Base-by-base conservation (phyloP, 2,888 invertebrate genomes). In the Toxonevra muliebris region DNA sequence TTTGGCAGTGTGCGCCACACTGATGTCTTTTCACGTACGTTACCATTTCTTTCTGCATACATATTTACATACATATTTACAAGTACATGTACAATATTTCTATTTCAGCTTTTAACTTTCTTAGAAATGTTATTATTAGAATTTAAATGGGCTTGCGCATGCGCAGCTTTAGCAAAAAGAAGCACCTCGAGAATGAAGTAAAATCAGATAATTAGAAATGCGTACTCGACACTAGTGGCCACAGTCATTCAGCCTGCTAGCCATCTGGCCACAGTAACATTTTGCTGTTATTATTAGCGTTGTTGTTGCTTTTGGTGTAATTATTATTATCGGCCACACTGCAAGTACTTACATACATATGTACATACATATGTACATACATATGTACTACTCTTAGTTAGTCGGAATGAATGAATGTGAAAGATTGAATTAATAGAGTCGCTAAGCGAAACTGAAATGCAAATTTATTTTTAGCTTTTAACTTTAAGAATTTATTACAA, bases 131-230 rank as follows among this genome's bases (percentile, higher is more conserved):
- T 30, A 30, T 30, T 48, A 48, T 48, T 48, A 48, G 48, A 48
- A 48, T 48, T 48, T 48, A 48, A 48, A 48, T 48, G 45, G 13
- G 45, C 45, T 2, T 13, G 48, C 48, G 48, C 48, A 48, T 48
- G 48, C 48, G 48, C 48, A 48, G 11, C 48, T 15, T 10, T 13
- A 30, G 7, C 30, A 30, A 30, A 30, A 30, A 30, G 30, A 30
- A 30, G 30, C 30, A 30, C 30, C 30, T 76, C 80, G 79, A 79
- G 78, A 76, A 80, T 82, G 81, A 69, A 80, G 80, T 81, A 80
- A 76, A 81, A 81, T 82, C 81, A 82, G 82, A 82, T 81, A 82
- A 82, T 71, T 73, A 71, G 71, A 75, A 75, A 75, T 73, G 75
- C 75, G 73, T 75, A 75, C 71, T 71, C 71, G 72, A 71, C 72